A percentile compares a stretch with the other conserved stretches of the same genome.
These are phyloP conservation scores for Sebastes matsubarae DNA, from an alignment of 2,797 vertebrate genomes.

Conservation along the genomic window DNA sequence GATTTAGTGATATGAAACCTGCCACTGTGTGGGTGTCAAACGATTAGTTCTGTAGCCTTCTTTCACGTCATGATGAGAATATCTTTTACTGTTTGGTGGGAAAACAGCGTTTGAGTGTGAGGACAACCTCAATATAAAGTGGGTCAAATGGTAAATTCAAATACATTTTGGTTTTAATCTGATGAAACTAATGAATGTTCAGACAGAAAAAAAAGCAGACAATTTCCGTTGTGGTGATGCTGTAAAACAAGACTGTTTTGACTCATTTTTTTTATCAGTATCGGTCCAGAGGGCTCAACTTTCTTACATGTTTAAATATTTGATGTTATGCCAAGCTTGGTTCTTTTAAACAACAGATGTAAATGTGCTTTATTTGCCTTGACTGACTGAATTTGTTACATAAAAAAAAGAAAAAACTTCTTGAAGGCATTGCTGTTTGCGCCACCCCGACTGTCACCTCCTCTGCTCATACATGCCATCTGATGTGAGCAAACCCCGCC, in stretches of 20 bases:
- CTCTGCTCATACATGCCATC: slow-evolving; percentile 10
- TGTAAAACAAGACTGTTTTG: slow-evolving; percentile 5
- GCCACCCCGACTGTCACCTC: neutral
- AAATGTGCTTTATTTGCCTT: slow-evolving; percentile 47
- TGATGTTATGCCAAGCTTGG: slow-evolving; percentile 24
- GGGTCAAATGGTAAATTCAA: neutral
- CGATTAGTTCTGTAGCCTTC: neutral
- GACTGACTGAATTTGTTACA: slow-evolving; percentile 34
- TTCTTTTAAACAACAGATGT: slow-evolving; percentile 27
- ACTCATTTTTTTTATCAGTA: neutral
- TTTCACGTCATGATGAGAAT: neutral
- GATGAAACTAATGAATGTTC: neutral
- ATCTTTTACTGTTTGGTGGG: neutral
- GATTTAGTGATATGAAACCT: neutral
- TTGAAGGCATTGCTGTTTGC: slow-evolving; percentile 11
- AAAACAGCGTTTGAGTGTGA: neutral
- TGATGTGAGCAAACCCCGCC: slow-evolving; percentile 27
- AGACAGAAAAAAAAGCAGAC: neutral
- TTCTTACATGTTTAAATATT: slow-evolving; percentile 35
- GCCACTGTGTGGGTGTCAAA: neutral
- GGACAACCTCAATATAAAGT: neutral
- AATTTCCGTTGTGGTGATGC: neutral
- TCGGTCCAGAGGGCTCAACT: neutral
- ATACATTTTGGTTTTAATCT: neutral
- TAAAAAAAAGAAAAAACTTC: slow-evolving; percentile 2